A percentile compares a stretch with the other conserved stretches of the same genome.
Conservation (phyloP, 2,113 vertebrate genomes). For the Cricetomys ansorgei region DNA sequence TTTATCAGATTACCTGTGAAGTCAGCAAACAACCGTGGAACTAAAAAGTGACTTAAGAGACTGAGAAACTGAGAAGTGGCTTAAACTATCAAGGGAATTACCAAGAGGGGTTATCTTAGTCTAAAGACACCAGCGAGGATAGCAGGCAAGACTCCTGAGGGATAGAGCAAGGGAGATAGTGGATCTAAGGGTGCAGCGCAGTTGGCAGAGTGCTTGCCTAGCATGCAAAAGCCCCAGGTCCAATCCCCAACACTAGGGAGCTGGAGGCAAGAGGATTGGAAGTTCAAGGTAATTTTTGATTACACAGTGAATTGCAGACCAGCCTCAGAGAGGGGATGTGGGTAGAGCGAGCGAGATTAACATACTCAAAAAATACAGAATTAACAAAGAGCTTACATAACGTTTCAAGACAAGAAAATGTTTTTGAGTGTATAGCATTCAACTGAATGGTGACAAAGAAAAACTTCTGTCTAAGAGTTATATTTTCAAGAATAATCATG, state of each 20-base stretch:
- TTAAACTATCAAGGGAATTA: not conserved
- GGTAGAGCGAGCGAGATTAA: not conserved
- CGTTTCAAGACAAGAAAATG: not conserved
- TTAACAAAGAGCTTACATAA: not conserved
- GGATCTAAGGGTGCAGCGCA: no score
- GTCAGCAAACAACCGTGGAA: not conserved
- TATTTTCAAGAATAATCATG: conserved; percentile 27
- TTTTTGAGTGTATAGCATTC: not conserved
- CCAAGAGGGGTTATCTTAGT: not conserved
- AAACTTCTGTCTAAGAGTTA: not conserved
- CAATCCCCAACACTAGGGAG: not conserved
- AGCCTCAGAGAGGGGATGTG: not conserved
- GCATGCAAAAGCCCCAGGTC: not conserved
- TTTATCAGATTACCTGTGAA: not conserved
- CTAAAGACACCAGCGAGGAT: not conserved
- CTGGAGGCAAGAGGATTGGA: not conserved
- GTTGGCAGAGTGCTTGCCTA: not conserved
- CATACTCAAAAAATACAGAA: not conserved
- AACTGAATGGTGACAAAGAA: not conserved
- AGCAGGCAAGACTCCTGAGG: not conserved
- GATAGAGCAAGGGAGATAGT: not conserved
- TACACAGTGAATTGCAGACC: not conserved
- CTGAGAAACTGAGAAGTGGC: not conserved
- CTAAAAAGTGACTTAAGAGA: not conserved
- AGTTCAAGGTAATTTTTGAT: not conserved